Conservation (phyloP, 2,888 invertebrate species). For the Aquatica leii region DNA sequence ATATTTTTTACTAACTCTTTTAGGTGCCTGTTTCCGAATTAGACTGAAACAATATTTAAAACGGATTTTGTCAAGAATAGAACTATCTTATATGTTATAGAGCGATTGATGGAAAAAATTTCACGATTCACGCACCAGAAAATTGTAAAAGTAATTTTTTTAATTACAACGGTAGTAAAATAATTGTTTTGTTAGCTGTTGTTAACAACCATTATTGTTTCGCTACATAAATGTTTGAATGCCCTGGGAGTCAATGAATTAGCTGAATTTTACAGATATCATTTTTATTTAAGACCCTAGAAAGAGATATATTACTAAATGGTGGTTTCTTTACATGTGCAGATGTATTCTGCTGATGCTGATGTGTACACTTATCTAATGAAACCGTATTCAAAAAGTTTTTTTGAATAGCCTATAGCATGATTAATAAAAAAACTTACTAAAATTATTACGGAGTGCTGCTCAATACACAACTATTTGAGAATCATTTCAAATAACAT, state of each 20-base stretch:
- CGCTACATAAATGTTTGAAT: conserved; percentile 7
- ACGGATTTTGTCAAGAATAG: conserved; percentile 40
- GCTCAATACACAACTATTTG: neutral
- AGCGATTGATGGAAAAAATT: conserved; percentile 42
- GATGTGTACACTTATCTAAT: neutral
- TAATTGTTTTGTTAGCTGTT: neutral
- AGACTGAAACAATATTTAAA: conserved; percentile 42
- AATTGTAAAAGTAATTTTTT: conserved; percentile 41
- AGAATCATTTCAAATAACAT: neutral
- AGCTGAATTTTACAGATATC: neutral
- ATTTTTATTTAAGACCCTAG: neutral
- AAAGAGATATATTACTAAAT: neutral
- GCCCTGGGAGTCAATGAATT: neutral
- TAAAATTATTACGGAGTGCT: neutral
- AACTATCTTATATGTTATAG: conserved; percentile 43
- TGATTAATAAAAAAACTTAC: neutral
- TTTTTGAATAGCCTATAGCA: neutral
- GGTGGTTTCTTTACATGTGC: neutral
- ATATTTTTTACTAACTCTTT: neutral
- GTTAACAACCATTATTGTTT: conserved; percentile 7
- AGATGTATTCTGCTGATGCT: conserved; percentile 1
- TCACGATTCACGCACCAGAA: conserved; percentile 40
- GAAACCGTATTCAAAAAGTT: neutral
- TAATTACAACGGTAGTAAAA: conserved; percentile 34
- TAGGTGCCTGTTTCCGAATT: conserved; percentile 16